Evolutionary conservation across 1,140 invertebrate species (phyloP), one percentile per base, ranked within the genome.

Genomic region (Drosophila tani): DNA sequence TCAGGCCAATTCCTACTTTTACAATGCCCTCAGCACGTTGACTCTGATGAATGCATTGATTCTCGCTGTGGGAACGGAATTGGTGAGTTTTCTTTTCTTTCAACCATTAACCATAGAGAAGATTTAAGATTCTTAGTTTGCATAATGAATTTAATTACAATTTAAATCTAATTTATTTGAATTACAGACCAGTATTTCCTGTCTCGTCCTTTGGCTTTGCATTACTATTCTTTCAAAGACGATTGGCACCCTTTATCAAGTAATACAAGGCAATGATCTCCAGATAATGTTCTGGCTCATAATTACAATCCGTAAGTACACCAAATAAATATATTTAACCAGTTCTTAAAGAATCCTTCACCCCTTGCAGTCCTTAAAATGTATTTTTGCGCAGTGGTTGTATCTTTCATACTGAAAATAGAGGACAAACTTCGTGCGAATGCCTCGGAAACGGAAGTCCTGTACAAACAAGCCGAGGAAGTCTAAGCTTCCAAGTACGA

Each of bases 311-410:
- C 5, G 67, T 70, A 43, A 56, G 67, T 67, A 14, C 2, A 9
- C 41, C 17, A 19, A 24, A 17, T n/a, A 2, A 27, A 29, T 11
- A 0, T 0, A 19, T 24, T 11, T 21, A 32, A 55, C 9, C 6
- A 29, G 15, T 15, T 62, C 15, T 32, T 14, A 47, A 8, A 55
- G 5, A 6, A 12, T 0, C n/a, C n/a, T 12, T 0, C 12, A 15
- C 19, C 11, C 2, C 3, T 32, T 53, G 6, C 45, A 88, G 84
- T 24, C n/a, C 12, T 88, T 6, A 27, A 85, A 32, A 38, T 47
- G 4, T 85, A 88, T 47, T 90, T 81, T 12, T 38, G 71, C 9
- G 1, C 46, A 0, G 50, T 85, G 1, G 85, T 75, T 5, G 5
- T 65, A 0, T 75, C 75, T 1, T 79, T 69, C 14, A 79, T 81